Base-by-base conservation (phyloP, 1,140 invertebrate genomes). In the Chymomyza costata region DNA sequence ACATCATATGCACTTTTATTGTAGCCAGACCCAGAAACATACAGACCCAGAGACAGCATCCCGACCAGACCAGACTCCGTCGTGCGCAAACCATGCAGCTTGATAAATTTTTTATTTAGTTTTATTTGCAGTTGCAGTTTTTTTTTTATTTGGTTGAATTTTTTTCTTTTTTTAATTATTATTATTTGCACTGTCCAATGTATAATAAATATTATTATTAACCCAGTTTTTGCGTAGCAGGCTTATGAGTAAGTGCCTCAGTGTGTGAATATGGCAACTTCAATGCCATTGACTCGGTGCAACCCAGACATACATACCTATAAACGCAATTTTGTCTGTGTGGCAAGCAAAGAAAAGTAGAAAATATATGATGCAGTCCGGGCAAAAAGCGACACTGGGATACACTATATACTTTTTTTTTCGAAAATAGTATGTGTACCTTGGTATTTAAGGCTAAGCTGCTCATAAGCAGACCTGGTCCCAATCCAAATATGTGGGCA, bases 181-280 rank as follows among this genome's bases (percentile, higher is more conserved):
- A 76, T 76, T 76, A 69, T 69, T 76, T 69, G 60, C 57, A 58
- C 52, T 62, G 65, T 65, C 56, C 70, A 65, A 69, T 59, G 70
- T 65, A 78, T 76, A 76, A 76, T 76, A 76, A 76, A 76, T 76
- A 70, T 76, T 62, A 70, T 76, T 69, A 76, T 76, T 76, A 76
- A 76, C 70, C 70, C 65, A 76, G 61, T 76, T 76, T n/a, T 56
- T 37, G 10, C 28, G n/a, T n/a, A n/a, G 2, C 34, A 43, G 17
- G 34, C 30, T 14, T 5, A 16, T 46, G 38, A 25, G 35, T n/a
- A n/a, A n/a, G n/a, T 21, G 39, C 8, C 19, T 28, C 10, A 21
- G 37, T 37, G 28, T 37, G 13, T 7, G 13, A 18, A 21, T 10
- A 19, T 2, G 21, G 21, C 21, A 3, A n/a, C 21, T 25, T 5